Conservation (phyloP, 2,888 invertebrate genomes). For the Hirtodrosophila alboralis region DNA sequence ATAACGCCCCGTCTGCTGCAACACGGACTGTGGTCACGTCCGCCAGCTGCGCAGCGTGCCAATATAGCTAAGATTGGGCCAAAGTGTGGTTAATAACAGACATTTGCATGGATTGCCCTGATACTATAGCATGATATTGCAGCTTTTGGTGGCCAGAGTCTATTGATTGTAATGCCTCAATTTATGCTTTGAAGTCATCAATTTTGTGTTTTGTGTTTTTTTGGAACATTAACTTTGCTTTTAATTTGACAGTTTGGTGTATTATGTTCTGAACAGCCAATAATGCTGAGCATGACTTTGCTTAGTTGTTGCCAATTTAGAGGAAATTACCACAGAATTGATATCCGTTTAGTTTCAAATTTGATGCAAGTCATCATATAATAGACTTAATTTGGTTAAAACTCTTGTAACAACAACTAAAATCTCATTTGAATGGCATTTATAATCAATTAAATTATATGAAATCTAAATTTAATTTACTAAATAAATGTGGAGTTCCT, state of each 20-base stretch:
- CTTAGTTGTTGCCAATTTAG: conserved; percentile 44
- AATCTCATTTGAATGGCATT: background rate
- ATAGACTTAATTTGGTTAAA: conserved; percentile 3
- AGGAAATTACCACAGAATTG: conserved; percentile 56
- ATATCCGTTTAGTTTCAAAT: conserved; percentile 37
- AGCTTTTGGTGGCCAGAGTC: background rate
- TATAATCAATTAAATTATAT: too few species aligned
- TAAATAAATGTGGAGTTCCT: too few species aligned
- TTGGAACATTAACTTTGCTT: conserved; percentile 5
- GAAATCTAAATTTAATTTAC: too few species aligned
- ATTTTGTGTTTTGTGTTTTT: conserved; percentile 30
- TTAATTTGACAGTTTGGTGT: background rate
- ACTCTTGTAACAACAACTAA: background rate
- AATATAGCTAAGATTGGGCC: conserved; percentile 76
- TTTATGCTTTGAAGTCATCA: conserved; percentile 47
- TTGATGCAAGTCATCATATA: conserved; percentile 25
- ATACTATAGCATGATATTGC: conserved; percentile 7
- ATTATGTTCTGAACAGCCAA: background rate
- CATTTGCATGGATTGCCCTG: conserved; percentile 33
- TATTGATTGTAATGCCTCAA: conserved; percentile 19
- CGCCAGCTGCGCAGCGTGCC: conserved; percentile 86
- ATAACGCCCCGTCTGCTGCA: conserved; percentile 90
- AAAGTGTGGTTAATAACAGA: conserved; percentile 41
- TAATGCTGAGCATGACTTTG: conserved; percentile 29
- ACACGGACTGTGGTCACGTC: conserved; percentile 89